A percentile compares a stretch with the other conserved stretches of the same genome.
These are phyloP conservation scores for Ictalurus punctatus DNA, from an alignment of 2,113 vertebrate genomes.

Conservation along the genomic window DNA sequence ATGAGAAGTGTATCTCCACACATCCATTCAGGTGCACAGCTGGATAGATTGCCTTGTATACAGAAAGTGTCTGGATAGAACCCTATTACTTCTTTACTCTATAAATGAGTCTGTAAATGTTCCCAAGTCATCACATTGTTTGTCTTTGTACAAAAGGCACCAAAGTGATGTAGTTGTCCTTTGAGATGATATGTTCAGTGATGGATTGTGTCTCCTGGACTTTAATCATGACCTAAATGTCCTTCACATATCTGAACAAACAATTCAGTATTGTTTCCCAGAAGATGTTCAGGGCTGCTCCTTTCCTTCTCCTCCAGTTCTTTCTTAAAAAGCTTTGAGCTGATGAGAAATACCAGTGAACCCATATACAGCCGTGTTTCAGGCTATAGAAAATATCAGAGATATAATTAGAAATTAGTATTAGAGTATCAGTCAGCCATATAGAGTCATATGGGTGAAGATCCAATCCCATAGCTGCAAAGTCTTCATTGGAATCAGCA, in stretches of 20 bases:
- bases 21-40: conserved; percentile 32
- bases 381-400: background rate
- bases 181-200: background rate
- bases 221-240: conserved; percentile 14
- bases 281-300: background rate
- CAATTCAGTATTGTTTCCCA: background rate
- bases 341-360: background rate
- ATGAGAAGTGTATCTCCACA: conserved; percentile 15
- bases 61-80: conserved; percentile 7
- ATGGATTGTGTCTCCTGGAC: background rate
- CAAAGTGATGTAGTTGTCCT: background rate
- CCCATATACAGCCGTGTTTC: background rate
- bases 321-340: background rate
- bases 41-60: conserved; percentile 29
- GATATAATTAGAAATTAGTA: conserved; percentile 3
- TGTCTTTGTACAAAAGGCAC: conserved; percentile 11
- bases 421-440: background rate
- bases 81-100: conserved; percentile 12
- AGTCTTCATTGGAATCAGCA: background rate
- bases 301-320: background rate
- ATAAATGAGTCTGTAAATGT: conserved; percentile 26
- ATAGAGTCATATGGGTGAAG: background rate
- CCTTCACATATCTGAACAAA: background rate
- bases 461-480: background rate
- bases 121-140: conserved; percentile 11